A percentile compares a stretch with the other conserved stretches of the same genome.
These are phyloP conservation scores for Emydura subglobosa DNA, from an alignment of 2,113 vertebrate genomes.

Conservation along the genomic window DNA sequence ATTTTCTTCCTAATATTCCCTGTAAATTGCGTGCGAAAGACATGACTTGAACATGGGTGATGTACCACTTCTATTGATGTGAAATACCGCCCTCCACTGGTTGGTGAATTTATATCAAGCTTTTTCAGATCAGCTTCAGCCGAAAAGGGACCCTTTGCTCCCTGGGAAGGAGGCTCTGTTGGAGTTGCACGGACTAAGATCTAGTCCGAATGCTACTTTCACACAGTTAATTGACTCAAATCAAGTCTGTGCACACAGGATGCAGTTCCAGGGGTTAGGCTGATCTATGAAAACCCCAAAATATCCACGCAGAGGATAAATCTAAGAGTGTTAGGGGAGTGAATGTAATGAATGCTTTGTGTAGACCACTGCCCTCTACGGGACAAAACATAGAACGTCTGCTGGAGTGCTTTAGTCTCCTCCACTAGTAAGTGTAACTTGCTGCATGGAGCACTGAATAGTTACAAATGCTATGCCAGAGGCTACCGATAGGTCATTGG, in stretches of 20 bases:
- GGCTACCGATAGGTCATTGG: rapidly evolving
- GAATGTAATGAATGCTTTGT: rapidly evolving
- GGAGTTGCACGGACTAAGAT: not conserved
- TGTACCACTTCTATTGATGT: rapidly evolving
- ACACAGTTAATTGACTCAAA: rapidly evolving
- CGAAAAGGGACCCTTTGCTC: not conserved
- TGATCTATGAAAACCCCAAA: rapidly evolving
- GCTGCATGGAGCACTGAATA: not conserved
- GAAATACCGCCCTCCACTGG: not conserved
- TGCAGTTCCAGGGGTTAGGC: not conserved
- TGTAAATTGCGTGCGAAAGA: not conserved
- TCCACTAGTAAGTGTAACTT: not conserved
- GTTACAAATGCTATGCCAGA: not conserved
- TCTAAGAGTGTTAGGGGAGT: not conserved
- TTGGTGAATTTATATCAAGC: no score
- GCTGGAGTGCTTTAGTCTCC: not conserved
- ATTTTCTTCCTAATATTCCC: no score
- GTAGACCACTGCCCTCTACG: rapidly evolving
- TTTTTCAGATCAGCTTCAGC: not conserved
- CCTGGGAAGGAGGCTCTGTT: not conserved
- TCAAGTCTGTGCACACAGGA: rapidly evolving
- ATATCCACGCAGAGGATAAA: rapidly evolving
- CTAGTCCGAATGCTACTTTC: not conserved
- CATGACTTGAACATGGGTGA: not conserved
- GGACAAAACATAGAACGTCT: rapidly evolving